Percentiles rank a stretch among this genome's conserved stretches.
phyloP scores from a whole-genome alignment of 2,888 invertebrate species.

The Drosophila antonietae region DNA sequence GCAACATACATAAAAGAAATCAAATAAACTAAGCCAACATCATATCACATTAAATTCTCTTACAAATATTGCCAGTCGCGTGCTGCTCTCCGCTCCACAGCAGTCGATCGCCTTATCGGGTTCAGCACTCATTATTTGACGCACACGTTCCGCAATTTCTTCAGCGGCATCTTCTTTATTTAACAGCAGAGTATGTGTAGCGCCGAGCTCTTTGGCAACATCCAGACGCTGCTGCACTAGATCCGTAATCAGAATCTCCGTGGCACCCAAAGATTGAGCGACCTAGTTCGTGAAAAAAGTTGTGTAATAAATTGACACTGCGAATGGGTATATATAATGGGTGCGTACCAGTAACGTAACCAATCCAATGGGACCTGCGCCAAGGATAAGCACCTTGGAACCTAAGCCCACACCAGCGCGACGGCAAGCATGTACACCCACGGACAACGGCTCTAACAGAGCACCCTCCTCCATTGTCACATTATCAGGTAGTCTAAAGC shows the following conservation, averaged over 20 bases:
- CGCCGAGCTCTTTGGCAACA: slow-evolving; percentile 91
- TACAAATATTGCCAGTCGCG: slow-evolving; percentile 91
- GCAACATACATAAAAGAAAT: slow-evolving; percentile 29
- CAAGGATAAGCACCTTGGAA: slow-evolving; percentile 90
- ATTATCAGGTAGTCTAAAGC: slow-evolving; percentile 94
- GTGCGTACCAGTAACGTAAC: slow-evolving; percentile 88
- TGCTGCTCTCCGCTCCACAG: slow-evolving; percentile 93
- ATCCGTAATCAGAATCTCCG: slow-evolving; percentile 90
- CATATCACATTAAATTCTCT: slow-evolving; percentile 55
- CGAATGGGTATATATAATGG: rapidly evolving
- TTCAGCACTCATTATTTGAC: slow-evolving; percentile 86
- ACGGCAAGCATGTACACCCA: slow-evolving; percentile 96
- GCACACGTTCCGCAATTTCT: slow-evolving; percentile 87
- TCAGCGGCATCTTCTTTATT: slow-evolving; percentile 86
- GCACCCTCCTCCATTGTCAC: slow-evolving; percentile 97
- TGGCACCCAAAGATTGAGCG: slow-evolving; percentile 94
- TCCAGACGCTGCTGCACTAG: slow-evolving; percentile 87
- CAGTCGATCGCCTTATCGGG: slow-evolving; percentile 94
- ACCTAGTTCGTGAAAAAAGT: slow-evolving; percentile 75
- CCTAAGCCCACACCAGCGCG: slow-evolving; percentile 91
- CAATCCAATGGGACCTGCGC: slow-evolving; percentile 95
- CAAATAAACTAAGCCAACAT: too few relatives aligned
- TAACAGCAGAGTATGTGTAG: slow-evolving; percentile 89
- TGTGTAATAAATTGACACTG: background rate
- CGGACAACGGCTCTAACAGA: slow-evolving; percentile 95